Base-by-base conservation (phyloP, 2,797 vertebrate species). In the Pempheris klunzingeri region DNA sequence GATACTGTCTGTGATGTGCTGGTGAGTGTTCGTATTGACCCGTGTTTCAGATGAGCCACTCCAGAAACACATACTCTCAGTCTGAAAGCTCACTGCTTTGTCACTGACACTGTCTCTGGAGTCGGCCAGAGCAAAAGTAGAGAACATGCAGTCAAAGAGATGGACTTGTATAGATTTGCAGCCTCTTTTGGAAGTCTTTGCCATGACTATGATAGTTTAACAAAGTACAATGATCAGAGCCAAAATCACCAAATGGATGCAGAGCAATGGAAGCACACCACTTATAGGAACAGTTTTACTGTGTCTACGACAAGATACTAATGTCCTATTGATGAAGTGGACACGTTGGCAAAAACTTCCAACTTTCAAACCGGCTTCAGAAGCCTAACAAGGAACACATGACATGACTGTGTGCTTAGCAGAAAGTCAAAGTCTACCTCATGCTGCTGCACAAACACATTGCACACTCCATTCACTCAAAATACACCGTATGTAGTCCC, bases 21-120 rank as follows among this genome's bases (percentile, higher is more conserved):
- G 72, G 74, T 80, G 88, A 92, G 89, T 90, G 89, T 92, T 91
- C 82, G 79, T 89, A 90, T 91, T 93, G 90, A 93, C 84, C 88
- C 54, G 20, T 78, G 83, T 87, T 91, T 90, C 61, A 87, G 84
- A 87, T 41, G 83, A 88, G 80, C 83, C 87, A 84, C 84, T 88
- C 82, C 70, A 89, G 74, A 84, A 90, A 90, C 85, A 83, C 78
- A 84, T 52, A 32, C 11, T 28, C 79, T 68, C 81, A 41, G 61
- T 71, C 83, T 86, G 80, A 88, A 83, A 86, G 76, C 83, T 85
- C 74, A 47, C 81, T 63, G 84, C 88, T 87, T 83, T 87, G 85
- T 87, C 88, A 90, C 65, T 32, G 82, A 87, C 85, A 64, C 82
- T n/a, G 88, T 89, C 87, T 89, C 90, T 83, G 63, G 90, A 92